Evolutionary conservation across 2,797 vertebrate species (phyloP).

Genomic region (Todus mexicanus): DNA sequence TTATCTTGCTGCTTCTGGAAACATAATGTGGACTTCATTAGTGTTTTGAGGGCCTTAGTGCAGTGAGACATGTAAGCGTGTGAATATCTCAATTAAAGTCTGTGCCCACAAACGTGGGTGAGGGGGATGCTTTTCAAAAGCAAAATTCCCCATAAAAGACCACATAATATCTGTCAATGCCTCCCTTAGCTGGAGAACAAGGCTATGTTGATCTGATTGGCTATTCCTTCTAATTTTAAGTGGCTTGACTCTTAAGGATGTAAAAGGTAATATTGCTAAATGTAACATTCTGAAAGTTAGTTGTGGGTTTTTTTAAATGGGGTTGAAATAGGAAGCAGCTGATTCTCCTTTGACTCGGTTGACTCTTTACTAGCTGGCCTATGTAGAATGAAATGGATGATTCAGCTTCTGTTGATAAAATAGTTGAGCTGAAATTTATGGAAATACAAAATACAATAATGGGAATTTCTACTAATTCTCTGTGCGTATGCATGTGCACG

Average conservation of each 20-base stretch:
- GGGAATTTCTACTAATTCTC: background rate
- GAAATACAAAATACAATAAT: background rate
- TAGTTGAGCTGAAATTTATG: background rate
- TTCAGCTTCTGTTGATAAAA: constrained; percentile 41
- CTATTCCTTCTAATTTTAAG: background rate
- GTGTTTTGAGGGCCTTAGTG: background rate
- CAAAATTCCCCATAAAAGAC: background rate
- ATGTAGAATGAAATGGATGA: background rate
- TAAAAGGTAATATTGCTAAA: background rate
- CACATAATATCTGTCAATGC: background rate
- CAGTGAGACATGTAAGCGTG: background rate
- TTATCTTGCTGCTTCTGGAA: background rate
- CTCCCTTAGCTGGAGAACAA: background rate
- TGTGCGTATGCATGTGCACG: background rate
- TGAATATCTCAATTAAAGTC: background rate
- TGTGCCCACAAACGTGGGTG: background rate
- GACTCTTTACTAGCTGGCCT: constrained; percentile 24
- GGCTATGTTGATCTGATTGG: background rate
- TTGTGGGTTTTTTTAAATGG: background rate
- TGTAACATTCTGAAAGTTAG: background rate
- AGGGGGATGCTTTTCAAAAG: background rate
- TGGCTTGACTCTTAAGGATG: background rate
- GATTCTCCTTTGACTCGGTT: constrained; percentile 26
- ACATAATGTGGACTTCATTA: background rate
- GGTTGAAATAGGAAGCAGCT: constrained; percentile 23